Evolutionary conservation across 2,888 invertebrate genomes (phyloP).

Genomic region (Agapostemon virescens): DNA sequence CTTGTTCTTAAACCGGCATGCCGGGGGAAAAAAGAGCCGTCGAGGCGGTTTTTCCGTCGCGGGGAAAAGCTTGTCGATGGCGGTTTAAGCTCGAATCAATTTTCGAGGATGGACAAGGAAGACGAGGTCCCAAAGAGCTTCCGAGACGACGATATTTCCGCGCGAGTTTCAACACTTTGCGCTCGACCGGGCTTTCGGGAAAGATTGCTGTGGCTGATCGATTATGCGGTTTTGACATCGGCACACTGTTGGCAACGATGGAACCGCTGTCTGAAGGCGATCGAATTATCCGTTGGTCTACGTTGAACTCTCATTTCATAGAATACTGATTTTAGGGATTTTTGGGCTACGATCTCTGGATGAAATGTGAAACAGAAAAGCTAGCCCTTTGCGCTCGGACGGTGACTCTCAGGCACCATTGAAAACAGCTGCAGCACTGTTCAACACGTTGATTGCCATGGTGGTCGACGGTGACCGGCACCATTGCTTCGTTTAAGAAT

Average conservation of each 20-base stretch:
- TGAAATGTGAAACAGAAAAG: too few species aligned
- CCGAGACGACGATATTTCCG: background rate
- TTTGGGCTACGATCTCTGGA: too few species aligned
- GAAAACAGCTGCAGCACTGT: too few species aligned
- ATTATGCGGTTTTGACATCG: background rate
- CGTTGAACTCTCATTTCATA: too few species aligned
- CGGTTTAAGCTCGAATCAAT: conserved; percentile 34
- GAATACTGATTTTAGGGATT: too few species aligned
- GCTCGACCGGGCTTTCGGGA: background rate
- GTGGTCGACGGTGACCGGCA: too few species aligned
- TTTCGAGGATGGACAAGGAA: conserved; percentile 8
- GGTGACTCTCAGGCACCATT: too few species aligned
- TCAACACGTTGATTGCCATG: too few species aligned
- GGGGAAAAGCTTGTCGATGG: conserved; percentile 8
- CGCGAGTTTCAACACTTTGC: background rate
- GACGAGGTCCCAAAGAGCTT: background rate
- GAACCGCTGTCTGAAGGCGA: background rate
- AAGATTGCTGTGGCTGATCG: background rate
- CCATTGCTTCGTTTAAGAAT: too few species aligned
- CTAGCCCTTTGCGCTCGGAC: too few species aligned
- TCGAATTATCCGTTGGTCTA: background rate
- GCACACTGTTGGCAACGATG: background rate
- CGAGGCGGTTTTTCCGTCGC: background rate
- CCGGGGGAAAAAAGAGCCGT: background rate
- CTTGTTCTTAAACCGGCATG: background rate